Conservation (phyloP, 2,113 vertebrate genomes). For the Macaca fascicularis region DNA sequence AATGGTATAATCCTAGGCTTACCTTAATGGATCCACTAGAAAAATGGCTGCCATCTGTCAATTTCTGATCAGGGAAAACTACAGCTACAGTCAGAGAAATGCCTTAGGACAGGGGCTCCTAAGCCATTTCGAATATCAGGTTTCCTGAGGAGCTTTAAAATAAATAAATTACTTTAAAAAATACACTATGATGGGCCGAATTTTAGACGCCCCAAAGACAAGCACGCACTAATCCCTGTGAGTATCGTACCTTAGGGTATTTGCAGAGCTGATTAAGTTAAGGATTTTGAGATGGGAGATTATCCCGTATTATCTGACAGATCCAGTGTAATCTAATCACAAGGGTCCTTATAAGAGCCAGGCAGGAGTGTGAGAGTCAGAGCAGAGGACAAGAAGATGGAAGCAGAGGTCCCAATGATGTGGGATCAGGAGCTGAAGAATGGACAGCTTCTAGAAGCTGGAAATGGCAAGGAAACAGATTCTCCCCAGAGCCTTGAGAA, state of each 20-base stretch:
- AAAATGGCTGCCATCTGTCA: not conserved
- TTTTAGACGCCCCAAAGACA: not conserved
- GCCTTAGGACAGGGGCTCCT: not conserved
- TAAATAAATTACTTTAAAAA: not conserved
- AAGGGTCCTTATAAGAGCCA: not conserved
- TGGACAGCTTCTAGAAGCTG: not conserved
- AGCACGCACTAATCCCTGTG: not conserved
- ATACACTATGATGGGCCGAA: not conserved
- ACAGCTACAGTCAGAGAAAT: not conserved
- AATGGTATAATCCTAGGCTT: not conserved
- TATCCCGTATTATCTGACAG: not conserved
- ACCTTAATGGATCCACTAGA: not conserved
- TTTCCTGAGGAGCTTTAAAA: not conserved
- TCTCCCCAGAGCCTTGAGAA: not conserved
- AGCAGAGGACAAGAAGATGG: not conserved
- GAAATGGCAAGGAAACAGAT: not conserved
- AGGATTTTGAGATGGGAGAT: not conserved
- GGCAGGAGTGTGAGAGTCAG: not conserved
- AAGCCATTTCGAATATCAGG: not conserved
- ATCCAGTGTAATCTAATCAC: not conserved
- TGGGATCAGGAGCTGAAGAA: not conserved
- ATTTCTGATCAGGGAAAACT: not conserved
- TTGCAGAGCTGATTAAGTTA: not conserved
- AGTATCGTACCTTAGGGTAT: not conserved
- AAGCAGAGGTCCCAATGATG: not conserved